These are phyloP conservation scores for Sylvia atricapilla DNA, from an alignment of 2,113 vertebrate species.

Conservation along the genomic window DNA sequence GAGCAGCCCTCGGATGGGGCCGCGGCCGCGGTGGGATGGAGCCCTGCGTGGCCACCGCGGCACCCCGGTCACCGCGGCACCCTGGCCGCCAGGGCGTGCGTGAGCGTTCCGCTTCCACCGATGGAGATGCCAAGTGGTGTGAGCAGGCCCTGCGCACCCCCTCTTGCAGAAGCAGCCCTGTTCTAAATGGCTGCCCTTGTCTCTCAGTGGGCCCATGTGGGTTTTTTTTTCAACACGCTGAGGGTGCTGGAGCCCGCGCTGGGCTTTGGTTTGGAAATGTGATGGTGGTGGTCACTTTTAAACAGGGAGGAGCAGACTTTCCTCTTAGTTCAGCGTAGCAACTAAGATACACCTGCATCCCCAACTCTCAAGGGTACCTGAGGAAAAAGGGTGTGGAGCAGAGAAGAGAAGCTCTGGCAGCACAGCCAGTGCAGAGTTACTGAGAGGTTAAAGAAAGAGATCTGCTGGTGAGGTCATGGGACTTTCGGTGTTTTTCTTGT, in stretches of 20 bases:
- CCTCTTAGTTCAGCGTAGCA: not conserved
- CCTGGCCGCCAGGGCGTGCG: fast-evolving
- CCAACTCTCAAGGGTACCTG: fast-evolving
- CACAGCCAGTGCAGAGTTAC: not conserved
- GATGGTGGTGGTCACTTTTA: fast-evolving
- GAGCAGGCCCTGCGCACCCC: no score
- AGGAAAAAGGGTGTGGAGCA: not conserved
- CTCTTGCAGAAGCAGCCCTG: not conserved
- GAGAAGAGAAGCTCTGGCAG: not conserved
- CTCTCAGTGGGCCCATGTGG: fast-evolving
- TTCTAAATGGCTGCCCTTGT: not conserved
- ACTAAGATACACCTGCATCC: fast-evolving
- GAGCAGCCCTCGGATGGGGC: not conserved
- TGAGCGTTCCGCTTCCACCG: fast-evolving
- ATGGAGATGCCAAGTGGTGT: not conserved
- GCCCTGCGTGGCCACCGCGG: not conserved
- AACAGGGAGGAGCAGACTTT: not conserved
- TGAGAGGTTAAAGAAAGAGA: not conserved
- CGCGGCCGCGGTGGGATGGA: not conserved
- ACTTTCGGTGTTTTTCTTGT: not conserved
- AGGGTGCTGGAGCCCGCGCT: fast-evolving
- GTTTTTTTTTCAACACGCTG: no score
- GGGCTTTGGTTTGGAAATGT: not conserved
- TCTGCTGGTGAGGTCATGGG: not conserved
- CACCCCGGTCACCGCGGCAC: fast-evolving